Evolutionary conservation across 2,797 vertebrate genomes (phyloP), one percentile per base, ranked within the genome.

Genomic region (Fundulus diaphanus): DNA sequence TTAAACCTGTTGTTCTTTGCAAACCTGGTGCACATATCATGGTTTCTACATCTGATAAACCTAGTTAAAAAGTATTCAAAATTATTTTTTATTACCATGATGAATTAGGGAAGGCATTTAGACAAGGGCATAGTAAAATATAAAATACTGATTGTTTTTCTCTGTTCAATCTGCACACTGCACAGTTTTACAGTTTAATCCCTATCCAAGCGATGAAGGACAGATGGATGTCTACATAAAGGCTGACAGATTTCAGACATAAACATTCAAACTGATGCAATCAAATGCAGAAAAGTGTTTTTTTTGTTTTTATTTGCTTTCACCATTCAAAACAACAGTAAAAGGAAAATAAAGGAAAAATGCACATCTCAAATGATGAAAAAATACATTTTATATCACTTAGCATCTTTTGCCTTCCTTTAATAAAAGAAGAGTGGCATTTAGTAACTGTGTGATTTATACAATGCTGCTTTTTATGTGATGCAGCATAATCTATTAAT

Each of bases 241-340:
- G 73, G 72, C 35, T 91, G 93, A 92, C 93, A 93, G 90, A 92
- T 92, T 90, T 81, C 90, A 89, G 90, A 78, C 86, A 81, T 80
- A 88, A 74, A 77, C 74, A 85, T 83, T 80, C 72, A 65, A 72
- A 61, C 54, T 93, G 89, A 93, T 82, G 93, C 84, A 93, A 93
- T 92, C 82, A 92, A 89, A 85, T 68, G 84, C 74, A 92, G 91
- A 79, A 46, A 68, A 72, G 31, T 29, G 83, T 72, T 57, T 86
- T 71, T 73, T 20, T 74, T 76, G 76, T 81, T 67, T 66, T 61
- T 73, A 22, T 77, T 74, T 68, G 63, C 68, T 65, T 71, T 77
- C 57, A 68, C 59, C 72, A 72, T 73, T 80, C 75, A 87, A 86
- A 79, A 80, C 22, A 70, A 11, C 44, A 72, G 70, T 20, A 31